phyloP scores from a whole-genome alignment of 2,113 vertebrate species.

The Mirounga angustirostris region DNA sequence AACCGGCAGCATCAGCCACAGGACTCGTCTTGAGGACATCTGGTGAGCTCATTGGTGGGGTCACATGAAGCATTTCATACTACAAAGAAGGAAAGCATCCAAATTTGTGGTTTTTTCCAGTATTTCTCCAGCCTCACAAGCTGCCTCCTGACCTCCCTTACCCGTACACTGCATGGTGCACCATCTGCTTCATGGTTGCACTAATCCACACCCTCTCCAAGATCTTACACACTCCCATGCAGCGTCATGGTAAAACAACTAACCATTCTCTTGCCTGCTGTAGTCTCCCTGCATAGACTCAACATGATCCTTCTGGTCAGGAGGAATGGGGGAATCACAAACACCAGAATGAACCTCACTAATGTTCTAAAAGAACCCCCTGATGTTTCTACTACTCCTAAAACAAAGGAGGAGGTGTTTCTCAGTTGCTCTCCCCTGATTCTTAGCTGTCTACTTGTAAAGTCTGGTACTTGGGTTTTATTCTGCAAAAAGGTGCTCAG shows the following conservation, averaged over 20 bases:
- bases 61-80: conserved; percentile 99
- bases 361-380: not conserved
- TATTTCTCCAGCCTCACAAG: not conserved
- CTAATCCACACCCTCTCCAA: not conserved
- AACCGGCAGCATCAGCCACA: conserved; percentile 91
- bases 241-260: not conserved
- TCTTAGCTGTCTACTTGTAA: not conserved
- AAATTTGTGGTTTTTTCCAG: not conserved
- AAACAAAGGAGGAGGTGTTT: not conserved
- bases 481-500: not conserved
- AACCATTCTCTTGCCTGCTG: not conserved
- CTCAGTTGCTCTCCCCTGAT: not conserved
- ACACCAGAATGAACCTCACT: not conserved
- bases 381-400: not conserved
- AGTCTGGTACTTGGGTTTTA: not conserved
- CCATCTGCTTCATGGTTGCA: not conserved
- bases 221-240: not conserved
- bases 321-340: not conserved
- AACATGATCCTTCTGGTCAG: not conserved
- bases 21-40: conserved; percentile 90
- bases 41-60: conserved; percentile 96
- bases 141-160: not conserved
- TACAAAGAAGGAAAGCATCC: conserved; percentile 76
- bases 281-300: not conserved
- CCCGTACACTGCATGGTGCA: rapidly evolving